phyloP scores from a whole-genome alignment of 2,888 invertebrate species.

The Napeogenes inachia region DNA sequence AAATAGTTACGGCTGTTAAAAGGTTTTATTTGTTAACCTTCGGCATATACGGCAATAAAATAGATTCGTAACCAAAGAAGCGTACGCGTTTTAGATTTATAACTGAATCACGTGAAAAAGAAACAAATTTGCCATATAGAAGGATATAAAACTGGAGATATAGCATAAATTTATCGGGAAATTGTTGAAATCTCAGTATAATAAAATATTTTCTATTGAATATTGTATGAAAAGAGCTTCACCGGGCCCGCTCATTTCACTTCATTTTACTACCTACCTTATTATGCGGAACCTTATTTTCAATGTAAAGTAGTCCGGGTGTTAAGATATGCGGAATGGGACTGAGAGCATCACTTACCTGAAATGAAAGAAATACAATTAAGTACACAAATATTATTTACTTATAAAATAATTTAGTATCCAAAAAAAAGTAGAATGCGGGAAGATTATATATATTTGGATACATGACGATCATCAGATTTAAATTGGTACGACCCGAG shows the following conservation, averaged over 20 bases:
- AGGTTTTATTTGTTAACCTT: constrained; percentile 78
- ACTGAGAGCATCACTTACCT: constrained; percentile 46
- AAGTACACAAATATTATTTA: constrained; percentile 9
- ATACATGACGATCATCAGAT: constrained; percentile 56
- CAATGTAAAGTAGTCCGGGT: constrained; percentile 26
- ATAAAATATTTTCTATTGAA: constrained; percentile 76
- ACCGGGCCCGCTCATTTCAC: constrained; percentile 69
- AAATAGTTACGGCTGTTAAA: constrained; percentile 77
- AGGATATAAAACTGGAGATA: constrained; percentile 71
- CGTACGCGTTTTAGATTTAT: constrained; percentile 71
- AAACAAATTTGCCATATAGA: constrained; percentile 71
- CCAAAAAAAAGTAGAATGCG: constrained; percentile 5
- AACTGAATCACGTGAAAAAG: constrained; percentile 72
- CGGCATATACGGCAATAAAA: constrained; percentile 74
- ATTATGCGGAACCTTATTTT: constrained; percentile 57
- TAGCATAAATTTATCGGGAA: constrained; percentile 71
- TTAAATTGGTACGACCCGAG: constrained; percentile 44
- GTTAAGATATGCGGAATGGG: constrained; percentile 16
- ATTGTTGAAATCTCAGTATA: constrained; percentile 74
- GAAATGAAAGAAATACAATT: constrained; percentile 42
- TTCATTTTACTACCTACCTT: constrained; percentile 66
- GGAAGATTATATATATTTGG: constrained; percentile 15
- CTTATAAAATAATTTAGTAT: not conserved
- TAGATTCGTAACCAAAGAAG: constrained; percentile 73
- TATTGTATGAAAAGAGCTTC: constrained; percentile 74